phyloP scores from a whole-genome alignment of 2,888 invertebrate genomes.

The Lobophora halterata region DNA sequence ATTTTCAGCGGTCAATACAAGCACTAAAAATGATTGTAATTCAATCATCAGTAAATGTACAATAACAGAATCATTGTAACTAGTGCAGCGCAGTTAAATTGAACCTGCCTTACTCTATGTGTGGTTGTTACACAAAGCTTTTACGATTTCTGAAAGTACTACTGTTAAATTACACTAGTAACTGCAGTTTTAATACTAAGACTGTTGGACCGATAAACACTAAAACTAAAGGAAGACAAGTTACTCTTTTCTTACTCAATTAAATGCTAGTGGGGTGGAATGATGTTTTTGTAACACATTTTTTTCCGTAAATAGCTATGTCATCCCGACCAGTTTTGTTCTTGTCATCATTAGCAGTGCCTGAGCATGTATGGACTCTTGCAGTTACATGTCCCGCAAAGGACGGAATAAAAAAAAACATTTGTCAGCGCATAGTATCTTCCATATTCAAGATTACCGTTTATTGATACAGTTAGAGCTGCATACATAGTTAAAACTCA shows the following conservation, averaged over 20 bases:
- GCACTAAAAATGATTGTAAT: too few relatives aligned
- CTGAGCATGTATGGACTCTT: conserved; percentile 37
- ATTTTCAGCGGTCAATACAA: too few relatives aligned
- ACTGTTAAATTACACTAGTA: background rate
- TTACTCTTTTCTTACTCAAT: too few relatives aligned
- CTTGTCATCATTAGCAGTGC: conserved; percentile 51
- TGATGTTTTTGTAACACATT: conserved; percentile 7
- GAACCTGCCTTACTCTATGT: conserved; percentile 1
- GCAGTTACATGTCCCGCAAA: conserved; percentile 41
- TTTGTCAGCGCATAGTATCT: conserved; percentile 30
- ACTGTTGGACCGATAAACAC: too few relatives aligned
- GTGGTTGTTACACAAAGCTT: conserved; percentile 2
- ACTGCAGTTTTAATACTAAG: conserved; percentile 2
- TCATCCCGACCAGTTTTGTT: conserved; percentile 47
- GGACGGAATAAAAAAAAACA: conserved; percentile 33
- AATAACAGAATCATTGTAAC: conserved; percentile 9
- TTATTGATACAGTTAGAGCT: conserved; percentile 17
- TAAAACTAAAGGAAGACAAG: too few relatives aligned
- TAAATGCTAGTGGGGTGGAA: too few relatives aligned
- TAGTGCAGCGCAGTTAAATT: conserved; percentile 3
- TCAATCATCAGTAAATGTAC: too few relatives aligned
- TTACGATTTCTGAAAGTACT: conserved; percentile 2
- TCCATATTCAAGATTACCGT: conserved; percentile 24
- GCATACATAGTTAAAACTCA: background rate
- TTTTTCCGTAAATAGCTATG: conserved; percentile 16